Conservation (phyloP, 2,113 vertebrate species). For the Syrmaticus mikado region DNA sequence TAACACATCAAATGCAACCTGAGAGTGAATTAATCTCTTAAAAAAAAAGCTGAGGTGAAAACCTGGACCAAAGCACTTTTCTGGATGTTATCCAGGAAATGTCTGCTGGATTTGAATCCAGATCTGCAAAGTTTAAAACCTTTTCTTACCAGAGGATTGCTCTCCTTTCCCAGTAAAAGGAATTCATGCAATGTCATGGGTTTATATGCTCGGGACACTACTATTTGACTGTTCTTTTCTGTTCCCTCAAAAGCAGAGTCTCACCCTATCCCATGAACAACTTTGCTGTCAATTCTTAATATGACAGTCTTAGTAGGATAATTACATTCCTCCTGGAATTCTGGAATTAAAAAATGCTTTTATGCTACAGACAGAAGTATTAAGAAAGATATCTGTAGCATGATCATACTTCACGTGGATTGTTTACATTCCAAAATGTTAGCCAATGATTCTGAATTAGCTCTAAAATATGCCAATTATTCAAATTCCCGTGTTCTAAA, state of each 20-base stretch:
- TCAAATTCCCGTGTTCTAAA: background rate
- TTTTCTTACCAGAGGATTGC: background rate
- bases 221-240: background rate
- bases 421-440: background rate
- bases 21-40: background rate
- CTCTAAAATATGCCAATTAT: background rate
- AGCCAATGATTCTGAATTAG: background rate
- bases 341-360: background rate
- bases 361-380: background rate
- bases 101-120: background rate
- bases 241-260: background rate
- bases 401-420: accelerated
- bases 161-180: background rate
- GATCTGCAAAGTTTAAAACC: background rate
- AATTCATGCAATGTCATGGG: background rate
- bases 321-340: background rate
- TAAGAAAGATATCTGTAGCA: background rate
- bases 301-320: background rate
- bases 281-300: background rate
- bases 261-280: background rate
- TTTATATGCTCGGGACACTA: background rate
- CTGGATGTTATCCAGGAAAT: background rate
- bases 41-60: background rate
- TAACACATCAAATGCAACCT: background rate
- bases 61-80: background rate